These are phyloP conservation scores for Kryptolebias ocellatus DNA, from an alignment of 2,797 vertebrate species.

Conservation along the genomic window DNA sequence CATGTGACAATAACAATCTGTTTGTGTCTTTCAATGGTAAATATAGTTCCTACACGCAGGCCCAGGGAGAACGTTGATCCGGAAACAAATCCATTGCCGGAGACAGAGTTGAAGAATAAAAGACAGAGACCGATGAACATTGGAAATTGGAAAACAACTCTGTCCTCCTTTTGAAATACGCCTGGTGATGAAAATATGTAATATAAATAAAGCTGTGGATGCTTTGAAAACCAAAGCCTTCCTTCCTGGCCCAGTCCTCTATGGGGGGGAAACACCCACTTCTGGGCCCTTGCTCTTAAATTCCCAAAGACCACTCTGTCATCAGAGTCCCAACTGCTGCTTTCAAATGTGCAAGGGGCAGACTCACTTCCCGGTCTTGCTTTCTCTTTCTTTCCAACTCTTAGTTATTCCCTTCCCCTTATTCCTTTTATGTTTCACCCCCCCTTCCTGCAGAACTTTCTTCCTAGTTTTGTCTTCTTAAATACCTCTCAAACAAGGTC, in stretches of 20 bases:
- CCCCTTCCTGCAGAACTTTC: slow-evolving; percentile 61
- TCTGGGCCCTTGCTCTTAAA: slow-evolving; percentile 82
- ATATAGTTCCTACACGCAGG: slow-evolving; percentile 57
- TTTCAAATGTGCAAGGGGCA: slow-evolving; percentile 83
- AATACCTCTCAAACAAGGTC: slow-evolving; percentile 62
- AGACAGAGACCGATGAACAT: slow-evolving; percentile 64
- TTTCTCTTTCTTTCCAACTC: slow-evolving; percentile 51
- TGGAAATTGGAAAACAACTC: slow-evolving; percentile 76
- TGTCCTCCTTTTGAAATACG: slow-evolving; percentile 80
- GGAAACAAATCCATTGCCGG: slow-evolving; percentile 76
- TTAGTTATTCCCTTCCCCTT: slow-evolving; percentile 63
- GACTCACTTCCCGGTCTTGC: slow-evolving; percentile 73
- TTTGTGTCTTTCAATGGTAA: slow-evolving; percentile 72
- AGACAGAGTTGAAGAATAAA: slow-evolving; percentile 67
- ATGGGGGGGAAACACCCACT: slow-evolving; percentile 75
- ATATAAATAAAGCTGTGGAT: slow-evolving; percentile 86
- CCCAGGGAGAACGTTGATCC: slow-evolving; percentile 44
- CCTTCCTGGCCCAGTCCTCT: slow-evolving; percentile 84
- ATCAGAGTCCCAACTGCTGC: slow-evolving; percentile 85
- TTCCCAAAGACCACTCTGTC: slow-evolving; percentile 86
- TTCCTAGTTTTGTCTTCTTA: slow-evolving; percentile 73
- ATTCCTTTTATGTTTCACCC: slow-evolving; percentile 81
- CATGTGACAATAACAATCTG: slow-evolving; percentile 68
- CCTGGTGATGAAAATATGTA: slow-evolving; percentile 84
- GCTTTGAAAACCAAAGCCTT: slow-evolving; percentile 87